Conservation (phyloP, 1,140 invertebrate species). For the Carposina sasakii region DNA sequence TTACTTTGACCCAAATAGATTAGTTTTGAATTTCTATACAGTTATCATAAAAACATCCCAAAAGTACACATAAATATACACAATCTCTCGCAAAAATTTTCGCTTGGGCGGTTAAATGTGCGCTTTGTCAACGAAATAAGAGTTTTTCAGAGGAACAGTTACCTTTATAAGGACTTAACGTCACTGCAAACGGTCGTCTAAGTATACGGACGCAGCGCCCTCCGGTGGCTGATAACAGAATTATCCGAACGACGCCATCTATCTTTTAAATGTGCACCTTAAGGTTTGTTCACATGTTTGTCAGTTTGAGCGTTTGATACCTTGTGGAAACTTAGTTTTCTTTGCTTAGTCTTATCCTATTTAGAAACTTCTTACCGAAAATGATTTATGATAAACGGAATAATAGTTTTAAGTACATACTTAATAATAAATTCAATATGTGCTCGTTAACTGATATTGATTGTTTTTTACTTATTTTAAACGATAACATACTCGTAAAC, state of each 20-base stretch:
- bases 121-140: constrained; percentile 62
- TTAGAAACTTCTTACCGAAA: background rate
- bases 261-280: constrained; percentile 74
- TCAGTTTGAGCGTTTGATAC: no score
- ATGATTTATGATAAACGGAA: no score
- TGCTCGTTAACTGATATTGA: no score
- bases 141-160: constrained; percentile 67
- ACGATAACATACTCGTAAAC: no score
- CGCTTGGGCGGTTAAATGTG: constrained; percentile 50
- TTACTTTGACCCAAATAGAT: no score
- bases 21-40: no score
- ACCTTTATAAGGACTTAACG: constrained; percentile 68
- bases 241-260: constrained; percentile 72
- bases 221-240: constrained; percentile 70
- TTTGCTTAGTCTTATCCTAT: background rate
- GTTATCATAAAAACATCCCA: constrained; percentile 25
- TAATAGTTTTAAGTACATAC: no score
- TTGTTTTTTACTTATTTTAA: no score
- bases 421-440: no score
- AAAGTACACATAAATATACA: constrained; percentile 36
- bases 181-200: constrained; percentile 62
- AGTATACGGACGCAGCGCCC: constrained; percentile 62
- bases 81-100: constrained; percentile 52
- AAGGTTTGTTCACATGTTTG: no score
- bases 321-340: background rate